phyloP scores from a whole-genome alignment of 2,888 invertebrate species.

The Drymonia ruficornis region DNA sequence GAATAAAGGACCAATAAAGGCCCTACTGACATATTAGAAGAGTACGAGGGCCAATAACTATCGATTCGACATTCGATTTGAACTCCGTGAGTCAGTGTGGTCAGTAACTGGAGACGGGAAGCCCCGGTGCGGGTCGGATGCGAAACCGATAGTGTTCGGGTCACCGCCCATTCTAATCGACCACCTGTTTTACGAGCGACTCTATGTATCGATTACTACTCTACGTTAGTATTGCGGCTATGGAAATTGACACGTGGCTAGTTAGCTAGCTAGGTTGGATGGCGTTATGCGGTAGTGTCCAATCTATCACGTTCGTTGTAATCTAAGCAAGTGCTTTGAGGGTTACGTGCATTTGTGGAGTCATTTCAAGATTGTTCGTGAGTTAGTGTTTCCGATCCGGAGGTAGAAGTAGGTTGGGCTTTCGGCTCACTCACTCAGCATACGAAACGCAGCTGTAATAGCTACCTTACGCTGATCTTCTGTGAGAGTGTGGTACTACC shows the following conservation, averaged over 20 bases:
- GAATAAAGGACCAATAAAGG: no score
- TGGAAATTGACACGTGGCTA: slow-evolving; percentile 1
- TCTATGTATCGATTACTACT: slow-evolving; percentile 4
- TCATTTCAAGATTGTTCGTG: no score
- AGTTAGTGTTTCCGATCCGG: no score
- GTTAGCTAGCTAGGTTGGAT: not conserved
- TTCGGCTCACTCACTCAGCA: no score
- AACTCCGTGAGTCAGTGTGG: slow-evolving; percentile 45
- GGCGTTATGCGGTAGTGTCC: not conserved
- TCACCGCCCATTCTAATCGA: slow-evolving; percentile 39
- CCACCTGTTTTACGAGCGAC: slow-evolving; percentile 33
- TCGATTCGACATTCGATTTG: slow-evolving; percentile 26
- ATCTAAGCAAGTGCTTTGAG: no score
- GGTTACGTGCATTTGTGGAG: no score
- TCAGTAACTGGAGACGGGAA: slow-evolving; percentile 53
- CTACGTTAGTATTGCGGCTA: not conserved
- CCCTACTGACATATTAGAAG: not conserved
- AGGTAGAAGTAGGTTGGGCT: no score
- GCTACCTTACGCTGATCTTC: no score
- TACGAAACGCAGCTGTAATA: no score
- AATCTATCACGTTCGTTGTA: not conserved
- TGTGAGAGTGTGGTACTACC: no score
- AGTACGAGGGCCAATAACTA: slow-evolving; percentile 16
- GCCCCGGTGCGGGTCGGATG: slow-evolving; percentile 42
- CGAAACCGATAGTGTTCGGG: slow-evolving; percentile 49